A percentile compares a stretch with the other conserved stretches of the same genome.
phyloP scores from a whole-genome alignment of 2,888 invertebrate genomes.

The Pilophorus perplexus region DNA sequence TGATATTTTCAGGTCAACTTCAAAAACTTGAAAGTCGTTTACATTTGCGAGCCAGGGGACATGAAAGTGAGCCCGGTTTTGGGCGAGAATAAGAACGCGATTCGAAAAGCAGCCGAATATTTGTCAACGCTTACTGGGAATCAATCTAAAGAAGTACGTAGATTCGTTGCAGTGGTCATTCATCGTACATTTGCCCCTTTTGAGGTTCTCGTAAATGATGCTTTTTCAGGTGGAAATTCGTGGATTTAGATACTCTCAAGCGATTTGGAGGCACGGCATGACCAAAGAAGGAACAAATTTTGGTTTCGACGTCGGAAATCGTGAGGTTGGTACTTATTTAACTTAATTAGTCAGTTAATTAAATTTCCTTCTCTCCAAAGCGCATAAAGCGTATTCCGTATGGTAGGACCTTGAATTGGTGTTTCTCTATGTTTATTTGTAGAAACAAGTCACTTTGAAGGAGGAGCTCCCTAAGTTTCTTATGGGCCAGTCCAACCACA shows the following conservation, averaged over 20 bases:
- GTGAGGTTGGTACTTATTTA: constrained; percentile 55
- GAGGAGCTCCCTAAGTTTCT: constrained; percentile 55
- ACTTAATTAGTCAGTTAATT: too few relatives aligned
- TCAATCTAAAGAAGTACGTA: constrained; percentile 51
- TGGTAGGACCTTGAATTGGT: too few relatives aligned
- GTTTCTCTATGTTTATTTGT: neutral
- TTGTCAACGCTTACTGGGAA: constrained; percentile 52
- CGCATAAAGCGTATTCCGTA: too few relatives aligned
- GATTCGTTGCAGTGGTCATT: too few relatives aligned
- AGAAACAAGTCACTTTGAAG: constrained; percentile 44
- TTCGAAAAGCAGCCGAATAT: constrained; percentile 58
- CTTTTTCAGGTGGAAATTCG: constrained; percentile 52
- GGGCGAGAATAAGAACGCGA: constrained; percentile 62
- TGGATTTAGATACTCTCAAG: constrained; percentile 59
- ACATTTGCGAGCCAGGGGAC: constrained; percentile 73
- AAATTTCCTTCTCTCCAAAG: too few relatives aligned
- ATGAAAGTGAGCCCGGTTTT: constrained; percentile 69
- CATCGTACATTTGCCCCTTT: too few relatives aligned
- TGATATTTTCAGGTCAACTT: constrained; percentile 59
- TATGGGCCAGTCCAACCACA: constrained; percentile 62
- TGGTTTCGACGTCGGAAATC: constrained; percentile 63
- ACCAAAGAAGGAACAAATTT: constrained; percentile 63
- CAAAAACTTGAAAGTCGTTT: constrained; percentile 69
- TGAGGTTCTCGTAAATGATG: too few relatives aligned
- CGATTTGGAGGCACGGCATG: constrained; percentile 76